phyloP scores from a whole-genome alignment of 2,113 vertebrate genomes.

The Zapus hudsonius region DNA sequence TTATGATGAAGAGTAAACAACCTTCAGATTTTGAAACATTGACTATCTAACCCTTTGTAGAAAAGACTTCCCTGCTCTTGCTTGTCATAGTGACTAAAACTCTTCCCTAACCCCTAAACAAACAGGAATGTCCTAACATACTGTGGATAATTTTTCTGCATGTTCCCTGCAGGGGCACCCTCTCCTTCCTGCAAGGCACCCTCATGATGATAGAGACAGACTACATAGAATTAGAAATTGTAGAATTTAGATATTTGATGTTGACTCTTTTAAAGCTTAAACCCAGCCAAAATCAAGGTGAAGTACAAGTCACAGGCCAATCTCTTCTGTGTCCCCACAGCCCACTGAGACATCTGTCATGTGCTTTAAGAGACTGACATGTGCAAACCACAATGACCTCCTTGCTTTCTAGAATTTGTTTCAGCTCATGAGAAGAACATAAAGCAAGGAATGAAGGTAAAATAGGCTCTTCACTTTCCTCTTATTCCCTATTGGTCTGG shows the following conservation, averaged over 20 bases:
- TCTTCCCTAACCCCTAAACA: neutral
- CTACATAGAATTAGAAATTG: neutral
- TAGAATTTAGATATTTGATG: neutral
- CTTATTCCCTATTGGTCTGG: neutral
- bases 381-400: neutral
- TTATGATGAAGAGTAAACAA: neutral
- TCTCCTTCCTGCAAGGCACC: neutral
- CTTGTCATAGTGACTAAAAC: neutral
- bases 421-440: neutral
- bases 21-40: neutral
- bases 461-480: neutral
- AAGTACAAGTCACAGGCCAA: neutral
- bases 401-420: neutral
- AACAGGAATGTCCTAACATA: neutral
- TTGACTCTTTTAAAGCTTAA: neutral
- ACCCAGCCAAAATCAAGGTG: neutral
- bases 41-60: neutral
- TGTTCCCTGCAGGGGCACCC: rapidly evolving
- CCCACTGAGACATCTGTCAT: neutral
- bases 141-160: neutral
- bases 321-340: neutral
- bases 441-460: neutral
- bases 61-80: neutral
- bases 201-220: neutral
- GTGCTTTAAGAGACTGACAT: neutral